Conservation (phyloP, 1,140 invertebrate species). For the Daktulosphaira vitifoliae region DNA sequence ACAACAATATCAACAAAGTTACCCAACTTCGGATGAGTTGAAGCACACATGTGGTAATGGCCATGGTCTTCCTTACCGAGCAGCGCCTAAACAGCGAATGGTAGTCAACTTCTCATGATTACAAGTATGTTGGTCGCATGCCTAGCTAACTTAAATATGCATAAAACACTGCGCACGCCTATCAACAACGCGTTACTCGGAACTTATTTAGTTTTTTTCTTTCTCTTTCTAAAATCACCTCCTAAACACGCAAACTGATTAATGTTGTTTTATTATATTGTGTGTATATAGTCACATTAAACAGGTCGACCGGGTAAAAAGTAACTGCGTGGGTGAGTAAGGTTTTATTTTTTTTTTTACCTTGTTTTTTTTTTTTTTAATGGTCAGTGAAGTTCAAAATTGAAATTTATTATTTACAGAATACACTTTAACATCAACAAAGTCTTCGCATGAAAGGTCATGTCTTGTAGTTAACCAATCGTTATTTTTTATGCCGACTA, state of each 20-base stretch:
- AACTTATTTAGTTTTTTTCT: slow-evolving; percentile 1
- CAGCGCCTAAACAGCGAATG: slow-evolving; percentile 4
- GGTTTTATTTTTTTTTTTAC: no score
- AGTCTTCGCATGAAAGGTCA: neutral
- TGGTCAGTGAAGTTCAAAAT: neutral
- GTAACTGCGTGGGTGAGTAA: no score
- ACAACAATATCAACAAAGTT: neutral
- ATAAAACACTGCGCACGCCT: no score
- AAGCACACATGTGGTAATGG: neutral
- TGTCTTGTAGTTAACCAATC: neutral
- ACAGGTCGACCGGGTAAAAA: neutral
- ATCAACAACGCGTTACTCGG: neutral
- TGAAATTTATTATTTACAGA: slow-evolving; percentile 4
- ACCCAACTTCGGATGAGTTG: neutral
- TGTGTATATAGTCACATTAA: neutral
- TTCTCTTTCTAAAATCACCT: slow-evolving; percentile 19
- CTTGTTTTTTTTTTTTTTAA: neutral
- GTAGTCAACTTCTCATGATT: neutral
- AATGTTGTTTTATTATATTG: slow-evolving; percentile 21
- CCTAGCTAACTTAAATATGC: no score
- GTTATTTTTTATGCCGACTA: no score
- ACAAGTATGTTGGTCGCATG: neutral
- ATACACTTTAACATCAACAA: no score
- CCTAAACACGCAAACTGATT: slow-evolving; percentile 30
- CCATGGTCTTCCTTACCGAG: slow-evolving; percentile 19